phyloP scores from a whole-genome alignment of 2,797 vertebrate genomes.

The Fratercula arctica region DNA sequence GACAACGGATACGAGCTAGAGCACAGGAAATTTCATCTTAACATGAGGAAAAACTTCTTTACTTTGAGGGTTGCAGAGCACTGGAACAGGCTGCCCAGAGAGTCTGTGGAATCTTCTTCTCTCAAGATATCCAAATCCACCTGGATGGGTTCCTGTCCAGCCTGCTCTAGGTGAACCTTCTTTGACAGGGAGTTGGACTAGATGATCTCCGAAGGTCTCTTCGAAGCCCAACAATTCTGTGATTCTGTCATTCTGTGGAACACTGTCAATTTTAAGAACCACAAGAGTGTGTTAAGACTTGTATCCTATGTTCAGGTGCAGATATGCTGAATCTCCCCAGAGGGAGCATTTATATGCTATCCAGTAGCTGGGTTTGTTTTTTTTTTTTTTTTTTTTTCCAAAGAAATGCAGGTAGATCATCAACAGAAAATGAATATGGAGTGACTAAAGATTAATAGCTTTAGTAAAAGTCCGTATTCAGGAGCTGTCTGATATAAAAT shows the following conservation, averaged over 20 bases:
- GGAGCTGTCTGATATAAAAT: background rate
- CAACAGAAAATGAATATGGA: background rate
- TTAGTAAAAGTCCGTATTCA: background rate
- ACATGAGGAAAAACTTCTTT: background rate
- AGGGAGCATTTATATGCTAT: background rate
- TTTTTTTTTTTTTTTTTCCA: background rate
- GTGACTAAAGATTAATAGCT: background rate
- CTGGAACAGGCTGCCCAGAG: background rate
- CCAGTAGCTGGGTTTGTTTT: background rate
- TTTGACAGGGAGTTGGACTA: too few species aligned
- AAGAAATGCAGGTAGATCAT: background rate
- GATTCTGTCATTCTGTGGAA: too few species aligned
- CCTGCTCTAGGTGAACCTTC: too few species aligned
- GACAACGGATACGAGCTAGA: background rate
- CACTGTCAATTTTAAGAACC: background rate
- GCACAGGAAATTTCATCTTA: background rate
- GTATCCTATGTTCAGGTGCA: background rate
- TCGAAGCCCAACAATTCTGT: too few species aligned
- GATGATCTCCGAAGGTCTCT: too few species aligned
- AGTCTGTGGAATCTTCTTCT: background rate
- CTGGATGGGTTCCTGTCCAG: background rate
- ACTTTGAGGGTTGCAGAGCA: background rate
- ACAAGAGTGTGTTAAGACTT: background rate
- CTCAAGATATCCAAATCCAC: background rate
- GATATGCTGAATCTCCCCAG: rapidly evolving